Evolutionary conservation across 2,888 invertebrate genomes (phyloP).

Genomic region (Tachina grossa): DNA sequence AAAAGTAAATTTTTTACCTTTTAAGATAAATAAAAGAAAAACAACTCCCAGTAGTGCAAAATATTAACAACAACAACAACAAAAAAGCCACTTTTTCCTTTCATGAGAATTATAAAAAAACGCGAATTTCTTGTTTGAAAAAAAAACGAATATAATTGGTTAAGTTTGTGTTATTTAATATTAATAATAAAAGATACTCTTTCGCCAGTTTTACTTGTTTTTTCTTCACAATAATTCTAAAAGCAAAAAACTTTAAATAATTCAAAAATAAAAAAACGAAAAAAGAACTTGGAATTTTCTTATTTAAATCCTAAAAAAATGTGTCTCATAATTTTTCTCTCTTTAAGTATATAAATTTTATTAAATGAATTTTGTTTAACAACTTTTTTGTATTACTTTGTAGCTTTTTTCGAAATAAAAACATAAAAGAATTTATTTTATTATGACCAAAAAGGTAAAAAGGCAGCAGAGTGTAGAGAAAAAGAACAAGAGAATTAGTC

Average conservation of each 20-base stretch:
- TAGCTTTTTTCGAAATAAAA: conserved; percentile 58
- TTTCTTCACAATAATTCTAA: too few species aligned
- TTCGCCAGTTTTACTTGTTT: not conserved
- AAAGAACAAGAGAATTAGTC: not conserved
- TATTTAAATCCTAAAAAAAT: not conserved
- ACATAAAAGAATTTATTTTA: conserved; percentile 78
- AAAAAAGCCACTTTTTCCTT: not conserved
- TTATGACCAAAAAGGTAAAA: conserved; percentile 80
- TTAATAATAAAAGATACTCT: conserved; percentile 17
- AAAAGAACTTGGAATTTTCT: not conserved
- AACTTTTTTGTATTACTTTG: conserved; percentile 19
- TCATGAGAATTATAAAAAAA: conserved; percentile 31
- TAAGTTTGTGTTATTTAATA: conserved; percentile 36
- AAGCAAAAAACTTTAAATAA: not conserved
- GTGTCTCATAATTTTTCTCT: not conserved
- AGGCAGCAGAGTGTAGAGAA: conserved; percentile 39
- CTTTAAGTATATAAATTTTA: conserved; percentile 11
- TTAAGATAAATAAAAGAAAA: conserved; percentile 25
- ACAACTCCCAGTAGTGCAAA: conserved; percentile 24
- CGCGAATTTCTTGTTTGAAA: not conserved
- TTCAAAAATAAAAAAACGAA: not conserved
- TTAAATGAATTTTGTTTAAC: conserved; percentile 46
- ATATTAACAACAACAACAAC: not conserved
- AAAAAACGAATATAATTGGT: not conserved
- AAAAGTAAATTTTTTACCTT: conserved; percentile 8